These are phyloP conservation scores for Xiphophorus couchianus DNA, from an alignment of 2,113 vertebrate genomes.

Conservation along the genomic window DNA sequence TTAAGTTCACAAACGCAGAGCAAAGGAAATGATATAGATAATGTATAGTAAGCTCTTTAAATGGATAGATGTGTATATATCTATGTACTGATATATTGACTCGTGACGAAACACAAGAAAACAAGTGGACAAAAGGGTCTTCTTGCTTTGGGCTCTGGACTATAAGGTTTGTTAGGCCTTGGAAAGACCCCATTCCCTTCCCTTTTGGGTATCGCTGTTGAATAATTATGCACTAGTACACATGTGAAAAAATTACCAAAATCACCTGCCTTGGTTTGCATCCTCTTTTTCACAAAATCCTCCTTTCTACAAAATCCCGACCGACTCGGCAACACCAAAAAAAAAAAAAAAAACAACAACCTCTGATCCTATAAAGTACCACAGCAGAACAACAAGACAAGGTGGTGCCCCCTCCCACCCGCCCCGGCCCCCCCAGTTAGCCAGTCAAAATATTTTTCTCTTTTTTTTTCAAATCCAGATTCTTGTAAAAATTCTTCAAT, in stretches of 20 bases:
- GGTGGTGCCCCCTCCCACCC: conserved; percentile 92
- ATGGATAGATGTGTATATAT: conserved; percentile 80
- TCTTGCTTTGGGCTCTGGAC: conserved; percentile 99
- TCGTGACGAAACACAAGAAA: conserved; percentile 95
- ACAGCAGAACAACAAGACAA: conserved; percentile 99
- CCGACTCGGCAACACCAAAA: conserved; percentile 91
- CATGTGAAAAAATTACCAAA: conserved; percentile 98
- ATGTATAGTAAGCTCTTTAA: conserved; percentile 77
- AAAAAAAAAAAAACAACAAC: conserved; percentile 87
- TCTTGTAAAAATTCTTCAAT: conserved; percentile 99
- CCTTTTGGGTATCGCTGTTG: conserved; percentile 91
- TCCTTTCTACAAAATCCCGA: conserved; percentile 98
- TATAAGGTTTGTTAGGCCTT: conserved; percentile 96
- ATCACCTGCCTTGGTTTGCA: conserved; percentile 95
- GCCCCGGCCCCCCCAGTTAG: conserved; percentile 91
- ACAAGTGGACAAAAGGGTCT: conserved; percentile 97
- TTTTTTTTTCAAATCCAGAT: conserved; percentile 99
- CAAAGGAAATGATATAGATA: conserved; percentile 85
- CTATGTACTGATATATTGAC: conserved; percentile 92
- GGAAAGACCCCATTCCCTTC: conserved; percentile 94
- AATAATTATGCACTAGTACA: conserved; percentile 93
- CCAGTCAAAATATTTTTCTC: conserved; percentile 99
- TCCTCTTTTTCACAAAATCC: conserved; percentile 85
- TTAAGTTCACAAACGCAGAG: conserved; percentile 79
- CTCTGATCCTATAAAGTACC: conserved; percentile 99